Evolutionary conservation across 2,888 invertebrate species (phyloP).

Genomic region (Trissonchulus latispiculum): DNA sequence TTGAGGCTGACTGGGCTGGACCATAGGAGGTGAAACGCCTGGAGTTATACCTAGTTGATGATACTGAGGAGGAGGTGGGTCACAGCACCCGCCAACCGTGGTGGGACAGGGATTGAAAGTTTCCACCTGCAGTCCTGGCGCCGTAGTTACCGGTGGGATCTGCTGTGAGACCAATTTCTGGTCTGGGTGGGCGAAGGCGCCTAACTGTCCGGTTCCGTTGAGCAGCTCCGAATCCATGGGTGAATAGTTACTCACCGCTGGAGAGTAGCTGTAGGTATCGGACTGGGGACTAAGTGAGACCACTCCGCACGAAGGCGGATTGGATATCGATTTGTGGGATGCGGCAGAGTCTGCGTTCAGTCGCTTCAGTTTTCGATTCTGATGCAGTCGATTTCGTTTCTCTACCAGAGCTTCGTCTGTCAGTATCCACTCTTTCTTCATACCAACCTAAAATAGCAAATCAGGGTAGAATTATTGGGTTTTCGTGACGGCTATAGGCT

Average conservation of each 20-base stretch:
- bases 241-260: neutral
- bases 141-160: neutral
- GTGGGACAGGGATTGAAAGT: too few relatives aligned
- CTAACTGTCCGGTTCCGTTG: too few relatives aligned
- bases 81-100: too few relatives aligned
- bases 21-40: neutral
- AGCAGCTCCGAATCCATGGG: too few relatives aligned
- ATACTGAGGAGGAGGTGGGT: too few relatives aligned
- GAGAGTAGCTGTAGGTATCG: too few relatives aligned
- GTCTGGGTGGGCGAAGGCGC: too few relatives aligned
- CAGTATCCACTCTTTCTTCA: constrained; percentile 96
- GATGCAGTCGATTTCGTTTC: constrained; percentile 26
- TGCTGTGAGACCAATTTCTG: neutral
- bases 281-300: neutral
- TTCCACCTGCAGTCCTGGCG: neutral
- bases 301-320: neutral
- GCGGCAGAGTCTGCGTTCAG: too few relatives aligned
- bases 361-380: neutral
- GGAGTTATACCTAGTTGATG: too few relatives aligned
- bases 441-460: constrained; percentile 63
- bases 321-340: neutral
- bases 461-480: too few relatives aligned
- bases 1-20: neutral
- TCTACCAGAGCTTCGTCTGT: constrained; percentile 66
- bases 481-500: too few relatives aligned